Base-by-base conservation (phyloP, 2,797 vertebrate species). In the Poliocrania exsul region DNA sequence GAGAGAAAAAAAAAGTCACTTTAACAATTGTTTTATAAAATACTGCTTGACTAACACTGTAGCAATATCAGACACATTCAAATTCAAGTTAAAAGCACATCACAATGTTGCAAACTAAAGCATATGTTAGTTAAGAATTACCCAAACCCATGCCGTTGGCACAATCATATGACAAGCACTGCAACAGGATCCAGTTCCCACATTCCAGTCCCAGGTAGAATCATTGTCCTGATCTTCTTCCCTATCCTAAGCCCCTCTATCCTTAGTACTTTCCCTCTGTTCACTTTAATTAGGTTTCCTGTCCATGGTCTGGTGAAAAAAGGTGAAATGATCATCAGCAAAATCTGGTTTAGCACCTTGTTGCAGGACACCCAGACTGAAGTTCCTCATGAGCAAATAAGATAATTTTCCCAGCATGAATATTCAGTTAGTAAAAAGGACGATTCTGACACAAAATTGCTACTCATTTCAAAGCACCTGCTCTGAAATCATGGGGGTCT, bases 81-180 rank as follows among this genome's bases (percentile, higher is more conserved):
- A 54, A 82, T 47, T 44, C 35, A 67, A 33, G 19, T 62, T 77
- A 89, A 58, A 81, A 88, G 31, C 25, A 44, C 44, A 57, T 35
- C 37, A 70, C 20, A n/a, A 29, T 26, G 29, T 40, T 51, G 8
- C 13, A 29, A 71, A 86, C 42, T 28, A 28, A 85, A 18, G 56
- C 26, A 42, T 10, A 10, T 6, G 10, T 69, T 79, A 75, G 35
- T 25, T 40, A 53, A 74, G 57, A 88, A 74, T 17, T 49, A 81
- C 40, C 13, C 25, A 88, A 88, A 83, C 11, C 11, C 31, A 37
- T n/a, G 15, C 33, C 37, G 60, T 31, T 46, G 71, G 33, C 37
- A 71, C 33, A 64, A 9, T 0, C 16, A 19, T 5, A 18, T 29
- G 9, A 53, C 9, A 84, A 11, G 78, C 7, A 47, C 1, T 0